Evolutionary conservation across 2,888 invertebrate genomes (phyloP), one percentile per base, ranked within the genome.

Genomic region (Tenthredo livida): DNA sequence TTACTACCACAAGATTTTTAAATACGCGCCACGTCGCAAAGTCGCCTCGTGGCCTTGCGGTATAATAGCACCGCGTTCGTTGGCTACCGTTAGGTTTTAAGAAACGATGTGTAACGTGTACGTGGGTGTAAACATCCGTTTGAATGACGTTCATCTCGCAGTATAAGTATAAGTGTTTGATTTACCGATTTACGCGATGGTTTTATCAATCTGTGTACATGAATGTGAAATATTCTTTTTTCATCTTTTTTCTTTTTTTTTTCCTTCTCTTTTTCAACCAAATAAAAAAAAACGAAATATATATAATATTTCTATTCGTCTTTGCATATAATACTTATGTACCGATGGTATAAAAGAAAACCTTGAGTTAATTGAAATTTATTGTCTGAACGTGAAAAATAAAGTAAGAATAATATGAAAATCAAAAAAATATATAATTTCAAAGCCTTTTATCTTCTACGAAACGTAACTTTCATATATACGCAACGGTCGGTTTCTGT

Each of bases 61-160:
- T 37, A 33, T 70, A 40, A 33, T 17, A 9, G 37, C 70, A 33
- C 29, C 25, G 61, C 61, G 43, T 40, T 43, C 15, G 29, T 25
- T n/a, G 10, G 47, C 25, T 43, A 25, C 43, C 75, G 75, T 47
- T 77, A 77, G 25, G 25, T 77, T 77, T 77, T 54, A 9, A 77
- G 77, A 50, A 77, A 54, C 40, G 50, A 77, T 33, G 54, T 54
- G 77, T 54, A 77, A 77, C 43, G 54, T 25, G 21, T 25, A 77
- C 29, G 50, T 77, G 54, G 70, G 70, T 21, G 77, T 77, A 54
- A 77, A 77, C 50, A 54, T 77, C 50, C 77, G 54, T 54, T 50
- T 54, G 50, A 77, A 77, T 54, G 50, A 54, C 77, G 77, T 54
- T 54, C 77, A 21, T 50, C 33, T 54, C 50, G 6, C n/a, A 17